Conservation (phyloP, 1,140 invertebrate species). For the Panagrolaimus sp. region DNA sequence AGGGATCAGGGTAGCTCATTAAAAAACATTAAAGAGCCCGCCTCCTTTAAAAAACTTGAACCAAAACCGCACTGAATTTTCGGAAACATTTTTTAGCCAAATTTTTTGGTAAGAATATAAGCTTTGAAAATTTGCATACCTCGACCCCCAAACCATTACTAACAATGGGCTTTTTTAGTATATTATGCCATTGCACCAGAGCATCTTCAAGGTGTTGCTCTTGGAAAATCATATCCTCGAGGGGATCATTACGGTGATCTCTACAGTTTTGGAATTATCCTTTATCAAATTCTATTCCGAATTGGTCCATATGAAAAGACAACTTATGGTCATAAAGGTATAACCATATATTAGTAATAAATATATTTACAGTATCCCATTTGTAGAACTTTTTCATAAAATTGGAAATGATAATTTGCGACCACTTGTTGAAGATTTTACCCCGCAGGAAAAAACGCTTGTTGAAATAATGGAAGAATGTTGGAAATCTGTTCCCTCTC, state of each 20-base stretch:
- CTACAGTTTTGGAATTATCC: conserved; percentile 40
- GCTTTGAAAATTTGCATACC: no score
- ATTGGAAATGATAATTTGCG: not conserved
- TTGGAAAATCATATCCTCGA: conserved; percentile 39
- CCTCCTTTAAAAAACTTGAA: no score
- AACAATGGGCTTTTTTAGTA: conserved; percentile 18
- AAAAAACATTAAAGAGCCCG: no score
- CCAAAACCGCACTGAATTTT: no score
- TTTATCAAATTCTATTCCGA: conserved; percentile 11
- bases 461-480: conserved; percentile 48
- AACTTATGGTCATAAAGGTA: no score
- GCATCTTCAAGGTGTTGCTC: conserved; percentile 35
- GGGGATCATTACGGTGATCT: conserved; percentile 43
- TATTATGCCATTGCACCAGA: conserved; percentile 48
- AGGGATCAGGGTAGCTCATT: no score
- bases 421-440: not conserved
- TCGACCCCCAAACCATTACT: no score
- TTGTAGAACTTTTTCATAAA: no score
- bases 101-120: no score
- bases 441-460: conserved; percentile 3
- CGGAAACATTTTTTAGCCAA: no score
- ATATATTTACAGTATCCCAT: no score
- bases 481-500: conserved; percentile 44
- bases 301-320: not conserved
- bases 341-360: no score